These are phyloP conservation scores for Crotalus tigris DNA, from an alignment of 2,113 vertebrate species.

Conservation along the genomic window DNA sequence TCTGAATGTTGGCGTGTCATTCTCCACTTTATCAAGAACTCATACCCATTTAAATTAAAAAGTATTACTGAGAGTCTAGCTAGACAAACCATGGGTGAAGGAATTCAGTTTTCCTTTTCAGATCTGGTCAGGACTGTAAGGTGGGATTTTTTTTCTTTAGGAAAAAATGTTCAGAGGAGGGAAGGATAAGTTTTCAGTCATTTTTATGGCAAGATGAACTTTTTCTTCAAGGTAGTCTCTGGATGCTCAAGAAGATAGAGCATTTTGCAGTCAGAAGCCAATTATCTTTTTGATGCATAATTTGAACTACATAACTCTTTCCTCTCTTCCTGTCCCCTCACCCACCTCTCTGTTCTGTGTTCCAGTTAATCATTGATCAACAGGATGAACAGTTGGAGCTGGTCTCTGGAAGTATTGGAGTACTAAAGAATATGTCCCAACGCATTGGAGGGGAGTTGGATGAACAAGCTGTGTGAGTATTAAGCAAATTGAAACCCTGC, in stretches of 20 bases:
- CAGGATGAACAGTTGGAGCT: conserved; percentile 97
- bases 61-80: background rate
- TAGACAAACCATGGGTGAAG: background rate
- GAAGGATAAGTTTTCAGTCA: background rate
- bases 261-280: conserved; percentile 27
- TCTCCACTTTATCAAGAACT: background rate
- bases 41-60: background rate
- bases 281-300: conserved; percentile 15
- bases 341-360: conserved; percentile 44
- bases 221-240: conserved; percentile 21
- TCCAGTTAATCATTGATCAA: conserved; percentile 88
- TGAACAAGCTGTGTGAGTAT: conserved; percentile 93
- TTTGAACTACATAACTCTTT: conserved; percentile 46
- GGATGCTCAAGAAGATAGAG: conserved; percentile 33
- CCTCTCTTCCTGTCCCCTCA: conserved; percentile 28
- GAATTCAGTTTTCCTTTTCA: background rate
- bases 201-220: accelerated
- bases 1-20: background rate
- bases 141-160: background rate
- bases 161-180: background rate
- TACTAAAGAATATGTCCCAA: conserved; percentile 98
- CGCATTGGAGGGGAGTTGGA: conserved; percentile 95
- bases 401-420: conserved; percentile 95
- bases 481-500: accelerated
- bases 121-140: background rate